Evolutionary conservation across 2,113 vertebrate species (phyloP), one percentile per base, ranked within the genome.

Genomic region (Ceyx melanurus): DNA sequence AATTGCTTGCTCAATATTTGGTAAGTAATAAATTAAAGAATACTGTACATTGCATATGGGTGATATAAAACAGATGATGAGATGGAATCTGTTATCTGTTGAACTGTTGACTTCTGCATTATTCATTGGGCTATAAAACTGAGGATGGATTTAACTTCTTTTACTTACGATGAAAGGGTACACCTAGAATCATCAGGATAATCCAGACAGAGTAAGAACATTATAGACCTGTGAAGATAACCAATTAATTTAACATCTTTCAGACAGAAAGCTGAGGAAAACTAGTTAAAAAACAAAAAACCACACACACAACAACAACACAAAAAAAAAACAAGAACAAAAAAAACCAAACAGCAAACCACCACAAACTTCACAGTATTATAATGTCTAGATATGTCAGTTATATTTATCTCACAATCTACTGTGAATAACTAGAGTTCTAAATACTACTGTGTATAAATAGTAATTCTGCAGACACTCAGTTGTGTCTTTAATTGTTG

Each of bases 121-220:
- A 65, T 90, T 88, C 57, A 51, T 67, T 79, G 46, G 6, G 31
- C 14, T 85, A 37, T 62, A 87, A 82, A 58, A 71, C 40, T 70
- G 51, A 92, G 35, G 45, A 64, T 60, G 58, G 56, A 67, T 1
- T 71, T 37, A 80, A 70, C 60, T 82, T 89, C 65, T 70, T 87
- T 65, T 94, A 98, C 97, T 98, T 96, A 97, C 96, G 86, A 97
- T 66, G 76, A 64, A 76, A 97, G 43, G 26, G 67, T 51, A 81
- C 98, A 98, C 23, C 95, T 96, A 21, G 90, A 62, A 40, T 98
- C 40, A 64, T 90, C 77, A 66, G 95, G 96, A 68, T 96, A 66
- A 86, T 98, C 97, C 95, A 97, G 46, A 9, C 98, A 98, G 80
- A 96, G 87, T 40, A 98, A 92, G 50, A 97, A 89, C 84, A 97